Evolutionary conservation across 2,797 vertebrate genomes (phyloP).

Genomic region (Crocodylus rhombifer): DNA sequence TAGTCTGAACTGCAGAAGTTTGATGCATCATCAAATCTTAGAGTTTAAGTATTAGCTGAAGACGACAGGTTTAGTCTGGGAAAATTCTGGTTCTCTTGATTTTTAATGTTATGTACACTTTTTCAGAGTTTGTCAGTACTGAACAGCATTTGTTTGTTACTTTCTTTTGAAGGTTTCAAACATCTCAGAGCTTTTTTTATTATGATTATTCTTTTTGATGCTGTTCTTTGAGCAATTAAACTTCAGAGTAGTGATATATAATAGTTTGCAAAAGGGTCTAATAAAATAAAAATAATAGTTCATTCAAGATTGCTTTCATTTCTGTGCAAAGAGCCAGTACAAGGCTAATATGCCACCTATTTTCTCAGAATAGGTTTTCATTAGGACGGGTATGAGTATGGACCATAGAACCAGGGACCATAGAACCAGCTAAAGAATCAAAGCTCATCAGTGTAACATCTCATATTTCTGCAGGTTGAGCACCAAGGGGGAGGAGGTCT

Average conservation of each 20-base stretch:
- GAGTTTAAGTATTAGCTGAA: background rate
- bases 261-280: background rate
- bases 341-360: background rate
- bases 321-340: background rate
- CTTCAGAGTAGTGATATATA: background rate
- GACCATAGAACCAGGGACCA: background rate
- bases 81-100: background rate
- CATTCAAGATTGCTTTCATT: background rate
- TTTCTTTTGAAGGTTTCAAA: background rate
- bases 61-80: background rate
- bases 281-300: background rate
- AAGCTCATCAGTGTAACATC: background rate
- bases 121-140: background rate
- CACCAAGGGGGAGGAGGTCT: background rate
- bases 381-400: background rate
- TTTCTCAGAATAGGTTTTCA: background rate
- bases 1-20: rapidly evolving
- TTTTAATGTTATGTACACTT: background rate
- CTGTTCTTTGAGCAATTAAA: background rate
- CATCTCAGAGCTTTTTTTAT: background rate
- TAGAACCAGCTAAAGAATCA: background rate
- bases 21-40: background rate
- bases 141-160: background rate
- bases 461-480: no score
- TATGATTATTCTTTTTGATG: background rate